Percentiles rank a stretch among this genome's conserved stretches.
Conservation (phyloP, 2,797 vertebrate genomes). For the Tenualosa ilisha region DNA sequence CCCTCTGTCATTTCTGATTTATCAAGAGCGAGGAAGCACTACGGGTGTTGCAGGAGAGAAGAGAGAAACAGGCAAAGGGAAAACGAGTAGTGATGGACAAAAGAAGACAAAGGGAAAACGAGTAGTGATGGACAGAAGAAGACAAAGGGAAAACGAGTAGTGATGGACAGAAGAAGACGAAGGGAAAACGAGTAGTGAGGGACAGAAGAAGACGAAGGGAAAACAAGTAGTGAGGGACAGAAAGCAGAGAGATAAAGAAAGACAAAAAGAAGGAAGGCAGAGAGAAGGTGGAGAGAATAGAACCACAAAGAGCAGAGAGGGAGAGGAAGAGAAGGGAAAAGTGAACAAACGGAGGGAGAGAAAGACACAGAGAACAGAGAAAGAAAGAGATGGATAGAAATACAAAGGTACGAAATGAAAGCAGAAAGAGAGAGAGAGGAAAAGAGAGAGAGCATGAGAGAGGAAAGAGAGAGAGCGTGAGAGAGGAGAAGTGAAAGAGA, state of each 20-base stretch:
- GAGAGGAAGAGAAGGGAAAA: not conserved
- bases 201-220: too few relatives aligned
- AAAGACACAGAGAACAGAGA: not conserved
- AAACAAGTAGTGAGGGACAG: not conserved
- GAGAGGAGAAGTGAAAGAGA: too few relatives aligned
- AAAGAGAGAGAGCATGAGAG: not conserved
- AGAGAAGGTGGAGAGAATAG: not conserved
- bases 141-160: too few relatives aligned
- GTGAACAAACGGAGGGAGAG: not conserved
- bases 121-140: not conserved
- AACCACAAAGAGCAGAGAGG: not conserved
- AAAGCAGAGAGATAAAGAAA: not conserved
- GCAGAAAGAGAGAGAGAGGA: not conserved
- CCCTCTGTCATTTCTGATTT: conserved; percentile 73
- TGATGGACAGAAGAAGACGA: not conserved
- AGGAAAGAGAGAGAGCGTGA: too few relatives aligned
- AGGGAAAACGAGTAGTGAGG: not conserved
- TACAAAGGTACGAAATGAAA: too few relatives aligned
- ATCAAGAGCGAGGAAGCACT: conserved; percentile 66
- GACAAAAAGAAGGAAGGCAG: not conserved
- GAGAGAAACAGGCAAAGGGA: not conserved
- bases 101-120: too few relatives aligned
- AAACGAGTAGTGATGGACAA: too few relatives aligned
- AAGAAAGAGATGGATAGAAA: not conserved
- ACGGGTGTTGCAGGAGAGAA: not conserved